phyloP scores from a whole-genome alignment of 1,140 invertebrate species.

The Camponotus pennsylvanicus region DNA sequence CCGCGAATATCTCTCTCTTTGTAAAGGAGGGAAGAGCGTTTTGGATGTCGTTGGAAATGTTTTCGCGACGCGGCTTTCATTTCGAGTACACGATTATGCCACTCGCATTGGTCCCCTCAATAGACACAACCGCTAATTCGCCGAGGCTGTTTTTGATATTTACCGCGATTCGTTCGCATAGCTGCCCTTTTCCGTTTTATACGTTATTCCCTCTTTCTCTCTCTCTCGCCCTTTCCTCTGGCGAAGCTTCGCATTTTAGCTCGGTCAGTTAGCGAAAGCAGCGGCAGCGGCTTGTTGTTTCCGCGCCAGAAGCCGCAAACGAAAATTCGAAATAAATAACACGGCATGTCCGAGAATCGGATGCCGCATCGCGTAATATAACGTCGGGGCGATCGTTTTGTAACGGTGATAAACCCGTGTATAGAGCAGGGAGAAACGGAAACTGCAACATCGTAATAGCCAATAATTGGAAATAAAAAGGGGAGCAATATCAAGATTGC shows the following conservation, averaged over 20 bases:
- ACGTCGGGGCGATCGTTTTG: not conserved
- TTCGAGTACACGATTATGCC: conserved; percentile 3
- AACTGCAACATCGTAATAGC: conserved; percentile 25
- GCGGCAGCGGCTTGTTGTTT: conserved; percentile 19
- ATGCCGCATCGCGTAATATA: conserved; percentile 16
- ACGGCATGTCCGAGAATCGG: conserved; percentile 27
- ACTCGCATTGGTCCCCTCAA: conserved; percentile 31
- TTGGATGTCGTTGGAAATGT: not conserved
- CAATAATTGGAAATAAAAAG: conserved; percentile 55
- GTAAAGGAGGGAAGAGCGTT: not conserved
- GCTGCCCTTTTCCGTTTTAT: conserved; percentile 18
- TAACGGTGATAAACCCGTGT: conserved; percentile 7
- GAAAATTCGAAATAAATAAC: conserved; percentile 59
- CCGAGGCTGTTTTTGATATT: conserved; percentile 50
- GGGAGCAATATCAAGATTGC: conserved; percentile 20
- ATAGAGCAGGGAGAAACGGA: conserved; percentile 2
- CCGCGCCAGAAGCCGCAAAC: conserved; percentile 32
- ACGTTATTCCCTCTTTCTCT: not conserved
- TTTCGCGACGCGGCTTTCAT: not conserved
- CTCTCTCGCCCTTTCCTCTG: no score
- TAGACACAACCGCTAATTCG: conserved; percentile 46
- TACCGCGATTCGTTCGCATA: not conserved
- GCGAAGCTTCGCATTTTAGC: conserved; percentile 10
- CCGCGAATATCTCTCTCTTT: not conserved
- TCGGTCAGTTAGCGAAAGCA: conserved; percentile 21